Conservation (phyloP, 2,797 vertebrate species). For the Leptatherina wallacei region DNA sequence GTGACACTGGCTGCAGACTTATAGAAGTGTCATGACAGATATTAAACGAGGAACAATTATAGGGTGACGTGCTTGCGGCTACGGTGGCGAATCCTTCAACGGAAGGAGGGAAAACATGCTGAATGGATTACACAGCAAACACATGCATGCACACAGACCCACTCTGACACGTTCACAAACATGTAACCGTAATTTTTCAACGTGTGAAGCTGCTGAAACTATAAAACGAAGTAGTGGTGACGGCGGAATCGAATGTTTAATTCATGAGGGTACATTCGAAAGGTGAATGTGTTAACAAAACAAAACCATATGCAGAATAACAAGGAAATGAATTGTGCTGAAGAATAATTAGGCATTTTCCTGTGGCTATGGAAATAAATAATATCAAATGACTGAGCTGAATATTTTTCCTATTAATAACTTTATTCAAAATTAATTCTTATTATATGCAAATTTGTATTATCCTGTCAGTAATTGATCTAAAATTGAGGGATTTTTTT, state of each 20-base stretch:
- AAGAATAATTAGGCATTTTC: conserved; percentile 58
- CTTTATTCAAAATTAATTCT: conserved; percentile 52
- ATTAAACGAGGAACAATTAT: conserved; percentile 75
- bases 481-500: conserved; percentile 32
- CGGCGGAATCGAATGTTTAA: conserved; percentile 45
- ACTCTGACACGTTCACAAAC: neutral
- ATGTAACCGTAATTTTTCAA: conserved; percentile 9
- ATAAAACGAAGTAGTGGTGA: conserved; percentile 27
- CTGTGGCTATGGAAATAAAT: conserved; percentile 47
- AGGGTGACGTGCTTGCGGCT: conserved; percentile 64
- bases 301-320: conserved; percentile 50
- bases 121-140: conserved; percentile 39
- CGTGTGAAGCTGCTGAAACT: conserved; percentile 18
- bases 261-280: conserved; percentile 55
- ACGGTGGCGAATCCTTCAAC: conserved; percentile 49
- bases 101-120: conserved; percentile 8
- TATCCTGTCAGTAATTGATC: conserved; percentile 59
- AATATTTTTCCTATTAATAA: conserved; percentile 56
- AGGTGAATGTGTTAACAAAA: conserved; percentile 52
- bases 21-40: conserved; percentile 74
- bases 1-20: conserved; percentile 68
- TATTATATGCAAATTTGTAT: conserved; percentile 59
- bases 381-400: conserved; percentile 39
- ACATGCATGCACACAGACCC: neutral
- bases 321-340: conserved; percentile 52